These are phyloP conservation scores for Gnatocerus cornutus DNA, from an alignment of 2,888 invertebrate species.

Conservation along the genomic window DNA sequence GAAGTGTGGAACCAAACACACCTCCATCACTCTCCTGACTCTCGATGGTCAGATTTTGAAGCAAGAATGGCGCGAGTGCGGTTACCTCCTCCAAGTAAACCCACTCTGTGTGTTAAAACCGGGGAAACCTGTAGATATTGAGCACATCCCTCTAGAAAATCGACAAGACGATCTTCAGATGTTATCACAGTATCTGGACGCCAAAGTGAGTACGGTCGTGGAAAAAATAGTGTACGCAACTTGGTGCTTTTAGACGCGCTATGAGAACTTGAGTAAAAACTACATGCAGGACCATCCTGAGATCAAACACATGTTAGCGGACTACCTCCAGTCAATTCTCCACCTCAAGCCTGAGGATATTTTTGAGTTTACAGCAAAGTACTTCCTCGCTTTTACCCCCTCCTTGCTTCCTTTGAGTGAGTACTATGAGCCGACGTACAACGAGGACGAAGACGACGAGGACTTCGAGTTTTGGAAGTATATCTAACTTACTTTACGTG, in stretches of 20 bases:
- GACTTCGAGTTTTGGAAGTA: constrained; percentile 43
- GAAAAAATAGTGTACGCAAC: not conserved
- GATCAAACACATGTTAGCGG: constrained; percentile 74
- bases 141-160: constrained; percentile 71
- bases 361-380: constrained; percentile 74
- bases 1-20: constrained; percentile 73
- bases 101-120: constrained; percentile 70
- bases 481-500: constrained; percentile 21
- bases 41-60: constrained; percentile 75
- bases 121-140: constrained; percentile 59
- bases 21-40: constrained; percentile 74
- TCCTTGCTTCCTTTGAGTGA: constrained; percentile 72
- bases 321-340: constrained; percentile 77
- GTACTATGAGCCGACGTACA: constrained; percentile 69
- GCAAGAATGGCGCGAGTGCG: constrained; percentile 77
- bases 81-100: constrained; percentile 76
- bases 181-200: constrained; percentile 77
- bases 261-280: constrained; percentile 73
- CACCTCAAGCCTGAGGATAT: constrained; percentile 75
- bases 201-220: constrained; percentile 72
- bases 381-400: constrained; percentile 73
- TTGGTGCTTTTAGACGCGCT: constrained; percentile 67
- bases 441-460: constrained; percentile 29
- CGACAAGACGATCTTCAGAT: constrained; percentile 75
- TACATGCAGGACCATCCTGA: constrained; percentile 76